Conservation (phyloP, 2,797 vertebrate genomes). For the Coregonus suidteri region DNA sequence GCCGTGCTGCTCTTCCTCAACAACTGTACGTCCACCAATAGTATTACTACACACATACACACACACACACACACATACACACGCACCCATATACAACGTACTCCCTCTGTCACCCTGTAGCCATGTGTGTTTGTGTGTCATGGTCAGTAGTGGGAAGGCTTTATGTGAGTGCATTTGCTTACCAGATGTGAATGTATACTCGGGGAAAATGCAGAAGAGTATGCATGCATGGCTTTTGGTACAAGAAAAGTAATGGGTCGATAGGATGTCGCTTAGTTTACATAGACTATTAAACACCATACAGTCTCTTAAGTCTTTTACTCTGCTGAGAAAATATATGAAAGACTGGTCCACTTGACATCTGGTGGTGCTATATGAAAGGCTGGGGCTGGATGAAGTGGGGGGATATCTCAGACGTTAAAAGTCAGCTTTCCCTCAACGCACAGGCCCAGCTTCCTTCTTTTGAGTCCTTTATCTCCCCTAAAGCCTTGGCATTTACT, state of each 20-base stretch:
- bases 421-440: conserved; percentile 21
- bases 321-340: not conserved
- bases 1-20: conserved; percentile 96
- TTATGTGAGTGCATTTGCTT: not conserved
- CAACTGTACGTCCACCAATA: conserved; percentile 86
- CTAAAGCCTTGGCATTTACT: conserved; percentile 71
- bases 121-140: not conserved
- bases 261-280: not conserved
- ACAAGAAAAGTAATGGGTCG: not conserved
- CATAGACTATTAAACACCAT: not conserved
- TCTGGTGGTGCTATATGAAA: conserved; percentile 37
- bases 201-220: conserved; percentile 10
- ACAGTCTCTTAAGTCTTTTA: not conserved
- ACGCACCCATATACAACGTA: not conserved
- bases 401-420: conserved; percentile 38
- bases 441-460: too few species aligned
- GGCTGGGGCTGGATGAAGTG: conserved; percentile 25
- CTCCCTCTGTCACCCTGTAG: conserved; percentile 8
- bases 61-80: not conserved
- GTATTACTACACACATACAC: not conserved
- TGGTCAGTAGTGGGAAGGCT: not conserved
- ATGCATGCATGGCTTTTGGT: not conserved
- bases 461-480: not conserved
- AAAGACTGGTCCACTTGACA: not conserved
- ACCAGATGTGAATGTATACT: not conserved